A percentile compares a stretch with the other conserved stretches of the same genome.
These are phyloP conservation scores for Oryctolagus cuniculus DNA, from an alignment of 2,113 vertebrate species.

Conservation along the genomic window mOryCun1.1 NC_091443.1:88520501-88521000, in stretches of 20 bases:
- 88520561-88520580: constrained; percentile 92
- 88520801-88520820: constrained; percentile 15
- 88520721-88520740: constrained; percentile 60
- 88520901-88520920: constrained; percentile 72
- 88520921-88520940: constrained; percentile 75
- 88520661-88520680: constrained; percentile 91
- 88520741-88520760: constrained; percentile 22
- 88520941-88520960: constrained; percentile 72
- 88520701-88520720: constrained; percentile 85
- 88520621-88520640: constrained; percentile 83
- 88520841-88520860: constrained; percentile 38
- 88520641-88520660: constrained; percentile 90
- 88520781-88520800: not conserved
- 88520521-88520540: constrained; percentile 90
- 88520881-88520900: constrained; percentile 66
- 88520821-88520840: constrained; percentile 57
- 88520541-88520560: constrained; percentile 90
- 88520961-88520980: constrained; percentile 75
- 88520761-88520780: not conserved
- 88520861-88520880: constrained; percentile 59
- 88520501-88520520: constrained; percentile 93
- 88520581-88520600: constrained; percentile 91
- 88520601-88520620: constrained; percentile 83
- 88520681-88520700: constrained; percentile 93
- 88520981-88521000: constrained; percentile 77